Conservation (phyloP, 2,797 vertebrate genomes). For the Gymnothorax reevesii region DNA sequence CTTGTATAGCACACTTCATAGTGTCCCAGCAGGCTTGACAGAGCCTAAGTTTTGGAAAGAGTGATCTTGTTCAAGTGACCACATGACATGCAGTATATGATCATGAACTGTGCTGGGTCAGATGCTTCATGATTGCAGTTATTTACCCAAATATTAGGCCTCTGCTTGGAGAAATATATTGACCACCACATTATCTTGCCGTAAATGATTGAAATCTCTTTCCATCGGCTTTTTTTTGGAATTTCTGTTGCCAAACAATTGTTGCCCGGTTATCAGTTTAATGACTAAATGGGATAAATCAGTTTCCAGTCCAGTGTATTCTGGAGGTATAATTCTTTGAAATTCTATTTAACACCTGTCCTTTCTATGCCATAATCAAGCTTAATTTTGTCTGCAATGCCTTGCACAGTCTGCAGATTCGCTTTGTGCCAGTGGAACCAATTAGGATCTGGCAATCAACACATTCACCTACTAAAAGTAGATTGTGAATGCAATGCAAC, state of each 20-base stretch:
- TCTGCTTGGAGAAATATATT: neutral
- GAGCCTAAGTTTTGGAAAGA: no score
- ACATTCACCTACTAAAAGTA: neutral
- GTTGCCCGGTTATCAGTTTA: neutral
- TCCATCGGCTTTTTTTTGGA: neutral
- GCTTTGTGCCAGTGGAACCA: neutral
- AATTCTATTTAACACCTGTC: neutral
- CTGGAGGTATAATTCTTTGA: neutral
- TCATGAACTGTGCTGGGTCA: neutral
- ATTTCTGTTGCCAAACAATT: neutral
- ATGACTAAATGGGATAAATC: neutral
- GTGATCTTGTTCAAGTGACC: no score
- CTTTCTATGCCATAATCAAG: neutral
- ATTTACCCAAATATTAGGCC: neutral
- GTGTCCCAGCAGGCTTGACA: no score
- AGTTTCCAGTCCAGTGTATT: neutral
- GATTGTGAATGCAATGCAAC: neutral
- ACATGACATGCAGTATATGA: neutral
- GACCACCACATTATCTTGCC: neutral
- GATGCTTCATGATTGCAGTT: neutral
- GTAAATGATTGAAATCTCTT: neutral
- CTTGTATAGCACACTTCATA: no score
- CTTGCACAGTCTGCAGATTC: neutral
- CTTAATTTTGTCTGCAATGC: neutral
- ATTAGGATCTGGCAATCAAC: neutral